Evolutionary conservation across 1,140 invertebrate genomes (phyloP), one percentile per base, ranked within the genome.

Genomic region (Homalodisca vitripennis): DNA sequence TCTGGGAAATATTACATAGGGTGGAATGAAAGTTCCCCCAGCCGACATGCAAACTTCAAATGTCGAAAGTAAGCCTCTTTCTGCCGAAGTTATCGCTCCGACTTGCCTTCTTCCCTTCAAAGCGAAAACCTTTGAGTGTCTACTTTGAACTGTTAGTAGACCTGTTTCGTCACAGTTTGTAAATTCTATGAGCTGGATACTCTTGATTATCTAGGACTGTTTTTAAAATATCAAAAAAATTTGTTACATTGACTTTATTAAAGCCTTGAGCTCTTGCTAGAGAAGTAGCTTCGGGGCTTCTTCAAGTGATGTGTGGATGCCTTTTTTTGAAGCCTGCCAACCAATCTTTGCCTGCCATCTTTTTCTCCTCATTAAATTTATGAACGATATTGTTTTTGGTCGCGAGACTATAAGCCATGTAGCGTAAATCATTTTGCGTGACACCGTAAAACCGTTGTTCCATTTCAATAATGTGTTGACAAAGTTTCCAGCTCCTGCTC

Each of bases 1-100:
- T 46, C 76, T 69, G 1, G 77, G 77, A 72, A 78, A 79, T 64
- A 79, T 78, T 12, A 79, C 68, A 73, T 77, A 72, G 26, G 77
- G 76, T 46, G 76, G 76, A 12, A 79, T 63, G 75, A 77, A 80
- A 55, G 70, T 65, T n/a, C 78, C 76, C 30, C 67, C 71, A 17
- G 76, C 77, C 67, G 73, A 80, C 78, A 79, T 79, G 32, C 55
- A 63, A 30, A 41, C 51, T 34, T 64, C 64, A 60, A 75, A 27
- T 17, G 77, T 78, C 13, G 75, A 70, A 13, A 79, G 65, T 51
- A 55, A 30, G 17, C 76, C 77, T 53, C 74, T 65, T 70, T 79
- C 75, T 29, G 75, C 75, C 26, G 74, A 75, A 53, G 74, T 74
- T 27, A 76, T 26, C 26, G 66, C 31, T 57, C 75, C 75, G 17